phyloP scores from a whole-genome alignment of 2,113 vertebrate species.

The Pongo pygmaeus region DNA sequence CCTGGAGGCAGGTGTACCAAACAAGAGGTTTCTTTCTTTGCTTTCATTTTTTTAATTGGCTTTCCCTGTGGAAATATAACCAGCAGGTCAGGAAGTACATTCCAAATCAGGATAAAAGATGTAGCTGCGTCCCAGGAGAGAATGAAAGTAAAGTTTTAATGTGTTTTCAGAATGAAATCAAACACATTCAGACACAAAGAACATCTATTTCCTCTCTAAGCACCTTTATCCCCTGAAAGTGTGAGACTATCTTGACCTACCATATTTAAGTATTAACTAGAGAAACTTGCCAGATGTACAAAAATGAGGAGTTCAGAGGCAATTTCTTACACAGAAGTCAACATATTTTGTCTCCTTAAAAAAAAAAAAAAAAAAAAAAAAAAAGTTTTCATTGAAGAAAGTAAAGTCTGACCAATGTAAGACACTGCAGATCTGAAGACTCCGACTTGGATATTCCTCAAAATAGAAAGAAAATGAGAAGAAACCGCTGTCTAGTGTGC shows the following conservation, averaged over 20 bases:
- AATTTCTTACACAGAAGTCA: slow-evolving; percentile 26
- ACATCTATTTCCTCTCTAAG: neutral
- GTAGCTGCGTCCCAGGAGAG: neutral
- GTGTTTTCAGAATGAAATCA: slow-evolving; percentile 5
- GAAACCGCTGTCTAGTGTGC: neutral
- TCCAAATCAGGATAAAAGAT: slow-evolving; percentile 21
- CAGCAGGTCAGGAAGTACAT: neutral
- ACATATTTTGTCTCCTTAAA: neutral
- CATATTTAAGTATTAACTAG: slow-evolving; percentile 9
- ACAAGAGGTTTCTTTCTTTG: neutral
- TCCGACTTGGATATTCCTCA: neutral
- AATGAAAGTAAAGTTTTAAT: slow-evolving; percentile 27
- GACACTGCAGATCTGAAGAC: neutral
- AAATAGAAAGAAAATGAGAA: slow-evolving; percentile 35
- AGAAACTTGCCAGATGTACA: neutral
- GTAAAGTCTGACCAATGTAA: neutral
- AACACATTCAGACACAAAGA: neutral
- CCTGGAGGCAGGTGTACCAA: neutral
- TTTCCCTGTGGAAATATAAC: slow-evolving; percentile 3
- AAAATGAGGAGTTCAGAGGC: neutral
- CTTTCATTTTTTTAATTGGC: neutral
- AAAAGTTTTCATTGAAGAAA: neutral
- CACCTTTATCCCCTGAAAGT: neutral
- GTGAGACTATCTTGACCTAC: neutral
- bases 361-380: neutral